These are phyloP conservation scores for Redunca redunca DNA, from an alignment of 2,113 vertebrate genomes.

Conservation along the genomic window DNA sequence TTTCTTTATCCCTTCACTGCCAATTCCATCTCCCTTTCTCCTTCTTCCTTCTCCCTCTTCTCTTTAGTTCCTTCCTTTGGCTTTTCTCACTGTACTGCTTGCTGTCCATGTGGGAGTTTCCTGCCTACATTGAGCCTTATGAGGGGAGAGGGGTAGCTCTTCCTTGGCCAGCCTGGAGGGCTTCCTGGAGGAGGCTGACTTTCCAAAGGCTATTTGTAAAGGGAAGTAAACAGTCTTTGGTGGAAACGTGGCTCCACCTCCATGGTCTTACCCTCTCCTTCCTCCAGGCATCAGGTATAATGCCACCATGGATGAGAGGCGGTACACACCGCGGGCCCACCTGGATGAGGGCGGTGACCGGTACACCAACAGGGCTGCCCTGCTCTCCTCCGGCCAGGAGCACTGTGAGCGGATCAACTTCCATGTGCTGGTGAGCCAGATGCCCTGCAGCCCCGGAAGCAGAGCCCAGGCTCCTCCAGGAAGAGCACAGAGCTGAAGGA, in stretches of 20 bases:
- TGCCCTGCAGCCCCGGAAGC: accelerated
- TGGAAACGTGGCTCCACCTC: neutral
- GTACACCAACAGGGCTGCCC: slow-evolving; percentile 77
- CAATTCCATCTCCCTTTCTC: neutral
- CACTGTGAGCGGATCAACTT: slow-evolving; percentile 89
- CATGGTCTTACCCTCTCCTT: neutral
- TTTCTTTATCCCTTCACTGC: neutral
- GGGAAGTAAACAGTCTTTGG: neutral
- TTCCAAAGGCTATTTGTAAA: neutral
- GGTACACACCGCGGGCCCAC: slow-evolving; percentile 90
- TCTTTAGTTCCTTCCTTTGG: neutral
- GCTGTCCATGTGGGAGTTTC: neutral
- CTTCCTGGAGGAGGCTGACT: neutral
- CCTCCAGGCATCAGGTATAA: slow-evolving; percentile 88
- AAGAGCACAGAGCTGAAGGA: neutral
- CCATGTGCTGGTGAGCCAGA: slow-evolving; percentile 90
- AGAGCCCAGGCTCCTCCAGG: neutral
- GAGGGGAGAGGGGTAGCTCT: neutral
- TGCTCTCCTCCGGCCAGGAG: slow-evolving; percentile 79
- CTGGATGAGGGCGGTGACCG: slow-evolving; percentile 85
- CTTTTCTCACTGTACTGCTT: neutral
- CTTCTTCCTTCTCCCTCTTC: neutral
- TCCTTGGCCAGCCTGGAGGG: neutral
- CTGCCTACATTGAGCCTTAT: neutral
- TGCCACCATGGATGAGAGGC: slow-evolving; percentile 89